Evolutionary conservation across 2,113 vertebrate species (phyloP).

Genomic region (Megaceryle maxima): DNA sequence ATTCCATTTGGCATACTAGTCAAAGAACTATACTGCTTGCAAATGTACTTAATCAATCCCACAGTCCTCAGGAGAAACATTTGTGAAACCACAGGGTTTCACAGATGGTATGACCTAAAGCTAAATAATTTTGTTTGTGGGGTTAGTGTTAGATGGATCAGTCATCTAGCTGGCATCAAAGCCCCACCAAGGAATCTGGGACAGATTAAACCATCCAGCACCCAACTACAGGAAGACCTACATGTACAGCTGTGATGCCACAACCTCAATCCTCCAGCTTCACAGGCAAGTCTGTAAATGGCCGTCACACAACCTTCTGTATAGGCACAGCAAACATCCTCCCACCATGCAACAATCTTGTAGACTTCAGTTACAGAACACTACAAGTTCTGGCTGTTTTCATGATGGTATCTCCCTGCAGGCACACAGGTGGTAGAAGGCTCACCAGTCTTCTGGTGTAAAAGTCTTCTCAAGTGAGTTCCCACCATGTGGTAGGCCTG

Average conservation of each 20-base stretch:
- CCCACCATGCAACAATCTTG: not conserved
- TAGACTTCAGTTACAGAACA: not conserved
- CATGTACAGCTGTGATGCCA: not conserved
- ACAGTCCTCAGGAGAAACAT: not conserved
- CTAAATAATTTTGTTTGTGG: not conserved
- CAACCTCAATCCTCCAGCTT: not conserved
- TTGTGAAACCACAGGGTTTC: not conserved
- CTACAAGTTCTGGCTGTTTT: not conserved
- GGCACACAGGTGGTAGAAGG: not conserved
- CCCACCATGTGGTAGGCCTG: not conserved
- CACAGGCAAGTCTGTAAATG: not conserved
- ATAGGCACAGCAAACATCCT: not conserved
- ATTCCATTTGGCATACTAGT: not conserved
- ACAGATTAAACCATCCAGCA: not conserved
- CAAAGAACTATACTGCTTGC: not conserved
- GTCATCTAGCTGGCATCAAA: not conserved
- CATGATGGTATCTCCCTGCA: not conserved
- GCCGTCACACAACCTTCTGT: rapidly evolving
- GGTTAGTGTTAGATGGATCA: not conserved
- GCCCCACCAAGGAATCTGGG: not conserved
- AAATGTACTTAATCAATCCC: not conserved
- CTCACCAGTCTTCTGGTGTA: not conserved
- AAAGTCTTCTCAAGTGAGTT: not conserved
- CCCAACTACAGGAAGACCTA: not conserved
- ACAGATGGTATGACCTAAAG: not conserved